Evolutionary conservation across 2,888 invertebrate species (phyloP), one percentile per base, ranked within the genome.

Genomic region (Caenorhabditis imperialis): DNA sequence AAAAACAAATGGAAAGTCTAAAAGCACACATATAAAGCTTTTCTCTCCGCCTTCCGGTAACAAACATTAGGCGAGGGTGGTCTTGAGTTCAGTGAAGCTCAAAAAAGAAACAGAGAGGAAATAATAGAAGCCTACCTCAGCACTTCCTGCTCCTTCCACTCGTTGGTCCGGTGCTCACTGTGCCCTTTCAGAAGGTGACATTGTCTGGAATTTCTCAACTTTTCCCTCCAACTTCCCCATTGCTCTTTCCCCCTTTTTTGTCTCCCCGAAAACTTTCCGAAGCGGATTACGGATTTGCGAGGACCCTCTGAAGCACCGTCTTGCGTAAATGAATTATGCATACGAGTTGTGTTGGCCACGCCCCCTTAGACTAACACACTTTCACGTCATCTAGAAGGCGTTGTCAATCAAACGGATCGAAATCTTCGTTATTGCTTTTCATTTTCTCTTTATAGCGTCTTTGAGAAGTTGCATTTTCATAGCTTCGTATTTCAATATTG

Each of bases 111-210:
- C 3, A 51, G 58, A 27, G 40, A 40, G 20, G 42, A 40, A 47
- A 27, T 40, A 47, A 30, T 44, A 27, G 12, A 12, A 5, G 14
- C 70, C 57, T 40, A 75, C 78, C 78, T 61, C 50, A 77, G 70
- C 38, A 81, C 75, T 54, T 82, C 82, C 63, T 82, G 77, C 51
- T 78, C 73, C 57, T 74, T 73, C 82, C 82, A 82, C 47, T 77
- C 81, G 71, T 82, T 80, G 40, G 76, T 75, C 63, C 82, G 73
- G 45, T 82, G 82, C 58, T 82, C 82, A 40, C 75, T 74, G 73
- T 82, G 82, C 23, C 82, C 82, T 58, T 79, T 78, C 61, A 82
- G 70, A 45, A 82, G 70, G 51, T 82, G 82, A 20, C 82, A 82
- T 61, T 74, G 75, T 58, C 82, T 82, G 77, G 50, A 78, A 81